phyloP scores from a whole-genome alignment of 2,888 invertebrate genomes.

The Microctonus hyperodae region DNA sequence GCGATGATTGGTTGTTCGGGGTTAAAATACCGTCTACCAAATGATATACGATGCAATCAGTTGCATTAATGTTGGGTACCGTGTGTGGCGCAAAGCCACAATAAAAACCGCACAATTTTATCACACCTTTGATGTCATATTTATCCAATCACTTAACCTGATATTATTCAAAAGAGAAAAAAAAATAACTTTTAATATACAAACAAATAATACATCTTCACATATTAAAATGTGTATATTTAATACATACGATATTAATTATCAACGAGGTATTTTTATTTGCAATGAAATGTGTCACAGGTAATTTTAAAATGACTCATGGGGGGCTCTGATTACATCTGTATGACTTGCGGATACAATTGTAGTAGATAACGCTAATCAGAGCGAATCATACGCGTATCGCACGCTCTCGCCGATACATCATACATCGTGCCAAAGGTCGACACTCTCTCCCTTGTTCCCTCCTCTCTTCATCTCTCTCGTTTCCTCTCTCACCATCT shows the following conservation, averaged over 20 bases:
- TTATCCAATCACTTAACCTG: background rate
- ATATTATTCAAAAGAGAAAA: background rate
- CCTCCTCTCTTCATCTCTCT: background rate
- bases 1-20: constrained; percentile 39
- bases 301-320: constrained; percentile 32
- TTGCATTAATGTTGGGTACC: constrained; percentile 58
- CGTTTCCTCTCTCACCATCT: background rate
- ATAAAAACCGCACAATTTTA: constrained; percentile 14
- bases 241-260: background rate
- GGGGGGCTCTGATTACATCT: constrained; percentile 50
- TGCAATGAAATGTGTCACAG: constrained; percentile 21
- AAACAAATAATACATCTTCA: background rate
- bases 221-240: no score
- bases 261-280: background rate
- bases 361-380: constrained; percentile 62
- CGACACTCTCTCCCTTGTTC: constrained; percentile 28
- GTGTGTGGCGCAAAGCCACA: constrained; percentile 47
- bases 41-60: constrained; percentile 62
- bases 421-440: constrained; percentile 42
- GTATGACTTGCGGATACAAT: constrained; percentile 51
- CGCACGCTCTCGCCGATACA: constrained; percentile 49
- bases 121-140: constrained; percentile 3
- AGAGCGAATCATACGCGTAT: constrained; percentile 60
- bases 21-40: constrained; percentile 33
- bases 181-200: background rate